Evolutionary conservation across 2,113 vertebrate genomes (phyloP).

Genomic region (Cromileptes altivelis): DNA sequence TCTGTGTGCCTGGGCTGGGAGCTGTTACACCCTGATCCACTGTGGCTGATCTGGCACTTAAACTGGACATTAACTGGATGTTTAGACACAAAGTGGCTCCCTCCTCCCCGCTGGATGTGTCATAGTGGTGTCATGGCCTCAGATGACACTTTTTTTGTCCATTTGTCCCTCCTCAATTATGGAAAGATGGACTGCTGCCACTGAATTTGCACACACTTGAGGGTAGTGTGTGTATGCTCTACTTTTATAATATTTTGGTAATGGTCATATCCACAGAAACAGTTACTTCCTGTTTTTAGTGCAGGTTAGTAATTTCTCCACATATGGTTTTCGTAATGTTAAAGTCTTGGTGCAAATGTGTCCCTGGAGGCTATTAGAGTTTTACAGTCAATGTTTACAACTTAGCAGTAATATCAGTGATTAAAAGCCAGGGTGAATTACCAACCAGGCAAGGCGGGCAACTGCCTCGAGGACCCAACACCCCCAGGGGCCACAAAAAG

Average conservation of each 20-base stretch:
- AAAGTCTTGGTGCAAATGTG: not conserved
- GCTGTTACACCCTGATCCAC: constrained; percentile 50
- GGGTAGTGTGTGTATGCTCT: not conserved
- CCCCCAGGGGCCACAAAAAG: not conserved
- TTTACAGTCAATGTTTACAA: not conserved
- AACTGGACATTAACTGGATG: constrained; percentile 35
- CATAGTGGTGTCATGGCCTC: constrained; percentile 2
- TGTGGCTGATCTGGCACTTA: constrained; percentile 52
- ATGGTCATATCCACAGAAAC: not conserved
- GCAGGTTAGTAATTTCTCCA: not conserved
- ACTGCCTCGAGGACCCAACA: not conserved
- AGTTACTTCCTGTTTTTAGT: not conserved
- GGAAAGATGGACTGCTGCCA: not conserved
- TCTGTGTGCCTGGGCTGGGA: constrained; percentile 31
- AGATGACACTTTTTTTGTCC: not conserved
- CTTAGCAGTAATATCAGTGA: not conserved
- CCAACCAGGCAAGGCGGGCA: not conserved
- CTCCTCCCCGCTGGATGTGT: not conserved
- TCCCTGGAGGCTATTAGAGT: not conserved
- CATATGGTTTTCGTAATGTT: not conserved
- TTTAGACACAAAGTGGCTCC: not conserved
- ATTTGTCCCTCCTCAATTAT: not conserved
- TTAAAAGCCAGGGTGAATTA: not conserved
- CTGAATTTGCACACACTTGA: not conserved
- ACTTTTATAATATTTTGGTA: not conserved